Evolutionary conservation across 2,113 vertebrate genomes (phyloP).

Genomic region (Coryphaenoides rupestris): DNA sequence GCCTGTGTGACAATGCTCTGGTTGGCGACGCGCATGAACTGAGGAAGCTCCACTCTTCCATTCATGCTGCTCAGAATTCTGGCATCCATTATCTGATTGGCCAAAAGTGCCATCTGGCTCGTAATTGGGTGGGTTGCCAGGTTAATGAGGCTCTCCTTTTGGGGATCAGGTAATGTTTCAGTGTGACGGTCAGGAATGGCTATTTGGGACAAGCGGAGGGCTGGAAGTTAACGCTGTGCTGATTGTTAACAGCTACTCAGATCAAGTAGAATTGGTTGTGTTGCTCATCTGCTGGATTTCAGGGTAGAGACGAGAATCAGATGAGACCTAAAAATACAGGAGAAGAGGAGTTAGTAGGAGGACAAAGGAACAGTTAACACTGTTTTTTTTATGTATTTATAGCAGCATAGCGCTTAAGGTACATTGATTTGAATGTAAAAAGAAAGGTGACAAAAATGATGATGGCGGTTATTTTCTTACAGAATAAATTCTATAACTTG

Average conservation of each 20-base stretch:
- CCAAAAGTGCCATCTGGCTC: constrained; percentile 93
- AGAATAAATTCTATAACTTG: neutral
- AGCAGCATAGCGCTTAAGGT: constrained; percentile 14
- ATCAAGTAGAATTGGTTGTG: constrained; percentile 57
- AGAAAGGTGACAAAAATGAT: neutral
- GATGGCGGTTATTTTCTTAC: too few species aligned
- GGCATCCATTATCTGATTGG: constrained; percentile 92
- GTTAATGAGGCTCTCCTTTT: constrained; percentile 83
- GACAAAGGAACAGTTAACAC: constrained; percentile 23
- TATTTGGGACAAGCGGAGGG: constrained; percentile 83
- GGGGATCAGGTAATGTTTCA: constrained; percentile 75
- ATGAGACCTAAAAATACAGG: constrained; percentile 48
- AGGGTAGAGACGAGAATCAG: constrained; percentile 18
- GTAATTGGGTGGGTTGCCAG: constrained; percentile 86
- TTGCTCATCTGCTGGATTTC: constrained; percentile 41
- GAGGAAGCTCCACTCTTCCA: constrained; percentile 91
- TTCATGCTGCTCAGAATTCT: constrained; percentile 82
- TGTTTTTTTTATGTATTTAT: neutral
- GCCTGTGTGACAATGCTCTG: constrained; percentile 90
- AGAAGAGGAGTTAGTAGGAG: constrained; percentile 11
- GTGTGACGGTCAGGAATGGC: constrained; percentile 83
- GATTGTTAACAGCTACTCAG: constrained; percentile 46
- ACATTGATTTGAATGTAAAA: constrained; percentile 8
- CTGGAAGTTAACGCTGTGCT: constrained; percentile 69
- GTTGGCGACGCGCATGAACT: constrained; percentile 93